A percentile compares a stretch with the other conserved stretches of the same genome.
Conservation (phyloP, 2,113 vertebrate species). For the Rhinolophus ferrumequinum region DNA sequence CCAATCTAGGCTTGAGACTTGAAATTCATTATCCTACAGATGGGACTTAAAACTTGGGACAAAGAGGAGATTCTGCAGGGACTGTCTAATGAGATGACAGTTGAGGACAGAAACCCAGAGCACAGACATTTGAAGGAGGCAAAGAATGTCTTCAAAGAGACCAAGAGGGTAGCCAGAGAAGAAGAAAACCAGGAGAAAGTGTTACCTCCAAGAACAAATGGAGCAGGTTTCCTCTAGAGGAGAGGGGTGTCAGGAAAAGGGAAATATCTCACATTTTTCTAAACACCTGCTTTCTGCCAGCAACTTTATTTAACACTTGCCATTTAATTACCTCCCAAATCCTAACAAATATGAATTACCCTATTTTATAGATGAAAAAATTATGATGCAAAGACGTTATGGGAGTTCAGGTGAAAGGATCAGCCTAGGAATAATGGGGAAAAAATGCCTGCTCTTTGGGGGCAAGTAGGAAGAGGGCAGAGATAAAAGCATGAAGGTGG, state of each 20-base stretch:
- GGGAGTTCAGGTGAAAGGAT: not conserved
- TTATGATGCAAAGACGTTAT: not conserved
- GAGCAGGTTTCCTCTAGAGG: not conserved
- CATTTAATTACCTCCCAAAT: not conserved
- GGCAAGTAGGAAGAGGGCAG: not conserved
- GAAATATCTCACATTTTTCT: not conserved
- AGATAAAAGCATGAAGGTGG: not conserved
- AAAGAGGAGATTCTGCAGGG: not conserved
- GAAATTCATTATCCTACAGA: not conserved
- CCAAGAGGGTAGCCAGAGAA: not conserved
- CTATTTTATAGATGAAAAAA: slow-evolving; percentile 14
- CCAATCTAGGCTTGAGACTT: not conserved
- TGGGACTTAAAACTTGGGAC: not conserved
- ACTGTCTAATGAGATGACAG: not conserved
- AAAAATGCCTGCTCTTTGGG: not conserved
- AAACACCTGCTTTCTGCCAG: not conserved
- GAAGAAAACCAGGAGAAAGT: not conserved
- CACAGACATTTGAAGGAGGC: not conserved
- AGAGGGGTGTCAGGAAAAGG: not conserved
- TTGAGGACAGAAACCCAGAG: not conserved
- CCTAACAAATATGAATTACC: not conserved
- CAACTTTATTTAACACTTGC: not conserved
- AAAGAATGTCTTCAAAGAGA: not conserved
- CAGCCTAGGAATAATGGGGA: not conserved
- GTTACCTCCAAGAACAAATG: not conserved